Percentiles rank a stretch among this genome's conserved stretches.
These are phyloP conservation scores for Sitta europaea DNA, from an alignment of 2,113 vertebrate species.

Conservation along the genomic window DNA sequence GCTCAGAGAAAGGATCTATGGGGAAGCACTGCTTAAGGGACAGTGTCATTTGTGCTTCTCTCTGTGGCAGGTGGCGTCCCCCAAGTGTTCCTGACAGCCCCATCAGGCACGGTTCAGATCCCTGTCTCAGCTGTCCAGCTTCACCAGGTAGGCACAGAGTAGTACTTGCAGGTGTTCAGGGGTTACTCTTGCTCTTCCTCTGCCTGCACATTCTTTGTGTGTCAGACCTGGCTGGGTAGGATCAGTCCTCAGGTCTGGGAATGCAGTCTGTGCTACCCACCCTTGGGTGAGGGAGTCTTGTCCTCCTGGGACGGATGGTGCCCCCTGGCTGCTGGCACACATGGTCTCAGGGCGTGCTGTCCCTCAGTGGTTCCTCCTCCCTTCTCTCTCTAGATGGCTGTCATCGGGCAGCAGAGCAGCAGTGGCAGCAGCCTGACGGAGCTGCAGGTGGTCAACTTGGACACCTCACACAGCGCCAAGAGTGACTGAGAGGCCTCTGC, in stretches of 20 bases:
- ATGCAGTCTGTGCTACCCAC: not conserved
- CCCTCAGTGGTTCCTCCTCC: not conserved
- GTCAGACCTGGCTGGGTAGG: not conserved
- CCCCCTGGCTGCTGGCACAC: not conserved
- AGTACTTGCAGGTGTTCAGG: not conserved
- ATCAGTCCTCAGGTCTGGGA: not conserved
- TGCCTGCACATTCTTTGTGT: not conserved
- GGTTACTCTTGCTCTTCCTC: not conserved
- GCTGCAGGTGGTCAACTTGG: slow-evolving; percentile 95
- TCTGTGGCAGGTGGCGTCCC: slow-evolving; percentile 81
- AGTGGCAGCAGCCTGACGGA: slow-evolving; percentile 95
- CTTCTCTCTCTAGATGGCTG: slow-evolving; percentile 85
- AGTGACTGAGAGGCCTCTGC: slow-evolving; percentile 81
- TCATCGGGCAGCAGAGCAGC: slow-evolving; percentile 95
- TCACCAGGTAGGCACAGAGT: slow-evolving; percentile 85
- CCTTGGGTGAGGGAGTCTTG: not conserved
- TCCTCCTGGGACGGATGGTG: not conserved
- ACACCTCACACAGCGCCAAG: slow-evolving; percentile 86
- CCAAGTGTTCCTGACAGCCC: slow-evolving; percentile 94
- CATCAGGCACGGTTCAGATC: slow-evolving; percentile 94
- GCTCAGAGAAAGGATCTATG: not conserved
- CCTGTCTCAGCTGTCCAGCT: slow-evolving; percentile 96
- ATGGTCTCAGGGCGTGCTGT: not conserved
- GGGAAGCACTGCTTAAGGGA: not conserved
- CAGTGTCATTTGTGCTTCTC: not conserved